A percentile compares a stretch with the other conserved stretches of the same genome.
phyloP scores from a whole-genome alignment of 2,797 vertebrate genomes.

The Lepus oiostolus region DNA sequence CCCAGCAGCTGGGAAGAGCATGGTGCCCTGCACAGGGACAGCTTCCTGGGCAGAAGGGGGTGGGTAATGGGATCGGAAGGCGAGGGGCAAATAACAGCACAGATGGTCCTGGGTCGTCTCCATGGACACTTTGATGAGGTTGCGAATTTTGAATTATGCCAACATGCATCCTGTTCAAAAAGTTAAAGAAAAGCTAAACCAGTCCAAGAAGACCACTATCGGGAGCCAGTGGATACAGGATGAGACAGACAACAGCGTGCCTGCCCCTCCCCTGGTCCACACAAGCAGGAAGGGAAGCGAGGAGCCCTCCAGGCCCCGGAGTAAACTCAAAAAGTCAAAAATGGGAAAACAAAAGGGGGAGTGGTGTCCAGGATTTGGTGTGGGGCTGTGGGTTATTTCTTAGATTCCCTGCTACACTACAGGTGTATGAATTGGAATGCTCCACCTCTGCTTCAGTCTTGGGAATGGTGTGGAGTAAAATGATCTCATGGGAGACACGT shows the following conservation, averaged over 20 bases:
- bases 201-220: not conserved
- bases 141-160: not conserved
- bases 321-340: not conserved
- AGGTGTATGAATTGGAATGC: not conserved
- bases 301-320: not conserved
- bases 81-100: not conserved
- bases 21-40: rapidly evolving
- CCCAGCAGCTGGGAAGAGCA: not conserved
- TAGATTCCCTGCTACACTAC: not conserved
- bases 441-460: rapidly evolving
- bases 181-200: not conserved
- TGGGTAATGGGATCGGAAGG: not conserved
- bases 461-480: not conserved
- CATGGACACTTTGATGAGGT: not conserved
- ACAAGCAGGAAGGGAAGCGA: not conserved
- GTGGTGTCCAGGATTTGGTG: rapidly evolving
- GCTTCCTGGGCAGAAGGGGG: not conserved
- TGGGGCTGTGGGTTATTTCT: not conserved
- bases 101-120: too few species aligned
- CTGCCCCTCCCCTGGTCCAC: not conserved
- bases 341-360: not conserved
- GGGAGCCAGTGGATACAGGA: not conserved
- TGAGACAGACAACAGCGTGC: not conserved
- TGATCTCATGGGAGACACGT: rapidly evolving
- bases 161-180: not conserved